phyloP scores from a whole-genome alignment of 2,888 invertebrate species.

The Dioctria linearis region DNA sequence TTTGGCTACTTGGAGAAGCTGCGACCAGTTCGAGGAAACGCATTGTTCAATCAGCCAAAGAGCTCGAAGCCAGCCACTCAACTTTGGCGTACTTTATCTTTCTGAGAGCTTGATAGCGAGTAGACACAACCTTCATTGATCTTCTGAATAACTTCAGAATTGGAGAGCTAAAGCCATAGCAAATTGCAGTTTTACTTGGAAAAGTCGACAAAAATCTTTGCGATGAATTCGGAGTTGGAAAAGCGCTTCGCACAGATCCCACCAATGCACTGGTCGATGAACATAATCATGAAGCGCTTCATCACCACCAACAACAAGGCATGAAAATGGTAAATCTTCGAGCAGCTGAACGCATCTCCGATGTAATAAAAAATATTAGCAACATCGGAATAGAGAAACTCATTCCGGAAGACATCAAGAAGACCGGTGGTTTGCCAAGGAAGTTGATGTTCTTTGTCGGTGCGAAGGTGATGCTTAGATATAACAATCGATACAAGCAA shows the following conservation, averaged over 20 bases:
- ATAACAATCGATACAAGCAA: too few species aligned
- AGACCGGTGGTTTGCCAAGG: too few species aligned
- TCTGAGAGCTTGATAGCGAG: not conserved
- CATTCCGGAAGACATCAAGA: too few species aligned
- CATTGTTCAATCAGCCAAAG: not conserved
- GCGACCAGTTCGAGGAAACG: too few species aligned
- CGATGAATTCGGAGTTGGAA: not conserved
- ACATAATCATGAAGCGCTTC: not conserved
- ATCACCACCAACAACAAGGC: not conserved
- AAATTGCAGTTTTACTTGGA: not conserved
- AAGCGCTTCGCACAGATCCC: not conserved
- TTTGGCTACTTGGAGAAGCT: not conserved
- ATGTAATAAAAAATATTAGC: too few species aligned
- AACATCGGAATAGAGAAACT: too few species aligned
- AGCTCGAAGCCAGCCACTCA: not conserved
- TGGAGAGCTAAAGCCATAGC: not conserved
- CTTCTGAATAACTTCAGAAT: not conserved
- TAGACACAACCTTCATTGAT: not conserved
- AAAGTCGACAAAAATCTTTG: not conserved
- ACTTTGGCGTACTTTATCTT: not conserved
- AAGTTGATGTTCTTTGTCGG: too few species aligned
- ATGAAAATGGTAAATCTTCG: too few species aligned
- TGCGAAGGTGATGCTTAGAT: too few species aligned
- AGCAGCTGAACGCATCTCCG: too few species aligned
- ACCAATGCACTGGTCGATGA: not conserved